Evolutionary conservation across 2,113 vertebrate species (phyloP).

Genomic region (cattle (Bos taurus)): DNA sequence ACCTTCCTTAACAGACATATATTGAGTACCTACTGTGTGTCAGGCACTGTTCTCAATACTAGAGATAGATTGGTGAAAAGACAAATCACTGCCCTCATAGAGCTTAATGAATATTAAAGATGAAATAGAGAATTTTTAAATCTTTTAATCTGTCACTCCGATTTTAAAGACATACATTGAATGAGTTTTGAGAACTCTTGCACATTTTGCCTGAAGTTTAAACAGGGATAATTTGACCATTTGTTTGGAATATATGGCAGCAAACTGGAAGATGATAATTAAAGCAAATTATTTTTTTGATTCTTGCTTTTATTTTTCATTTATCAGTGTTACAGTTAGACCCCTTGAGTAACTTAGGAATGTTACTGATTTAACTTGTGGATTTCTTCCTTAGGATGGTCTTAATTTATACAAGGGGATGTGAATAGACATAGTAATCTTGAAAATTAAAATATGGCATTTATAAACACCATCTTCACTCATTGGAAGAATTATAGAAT

Average conservation of each 20-base stretch:
- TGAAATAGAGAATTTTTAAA: slow-evolving; percentile 5
- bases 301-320: neutral
- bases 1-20: neutral
- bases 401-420: neutral
- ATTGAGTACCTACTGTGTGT: neutral
- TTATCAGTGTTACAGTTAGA: neutral
- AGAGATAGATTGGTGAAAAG: slow-evolving; percentile 4
- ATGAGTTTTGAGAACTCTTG: neutral
- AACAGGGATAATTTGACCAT: neutral
- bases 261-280: neutral
- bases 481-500: neutral
- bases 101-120: neutral
- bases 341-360: neutral
- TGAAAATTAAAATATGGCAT: neutral
- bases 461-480: neutral
- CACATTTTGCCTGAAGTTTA: slow-evolving; percentile 16
- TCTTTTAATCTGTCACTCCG: neutral
- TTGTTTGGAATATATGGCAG: neutral
- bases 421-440: neutral
- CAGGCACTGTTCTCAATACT: neutral
- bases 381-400: neutral
- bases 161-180: neutral
- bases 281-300: neutral
- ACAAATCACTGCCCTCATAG: neutral
- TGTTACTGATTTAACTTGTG: neutral